phyloP scores from a whole-genome alignment of 1,140 invertebrate species.

The Solenopsis invicta region DNA sequence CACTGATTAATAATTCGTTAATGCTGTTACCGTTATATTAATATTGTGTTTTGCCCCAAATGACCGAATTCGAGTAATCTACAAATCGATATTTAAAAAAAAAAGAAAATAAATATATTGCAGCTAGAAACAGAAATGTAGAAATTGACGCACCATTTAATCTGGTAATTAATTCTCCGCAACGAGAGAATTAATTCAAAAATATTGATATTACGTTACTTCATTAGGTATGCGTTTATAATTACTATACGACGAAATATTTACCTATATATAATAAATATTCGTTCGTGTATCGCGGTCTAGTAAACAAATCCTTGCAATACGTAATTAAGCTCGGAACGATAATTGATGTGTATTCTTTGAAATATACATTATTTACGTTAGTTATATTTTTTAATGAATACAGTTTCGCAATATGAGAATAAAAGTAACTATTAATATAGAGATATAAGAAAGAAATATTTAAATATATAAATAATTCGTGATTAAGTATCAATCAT shows the following conservation, averaged over 20 bases:
- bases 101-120: conserved; percentile 16
- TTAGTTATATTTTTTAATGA: not conserved
- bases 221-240: conserved; percentile 17
- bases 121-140: not conserved
- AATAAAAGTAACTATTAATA: not conserved
- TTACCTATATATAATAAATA: conserved; percentile 35
- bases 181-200: conserved; percentile 14
- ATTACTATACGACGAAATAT: conserved; percentile 47
- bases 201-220: conserved; percentile 30
- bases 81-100: not conserved
- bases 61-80: not conserved
- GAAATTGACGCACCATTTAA: conserved; percentile 17
- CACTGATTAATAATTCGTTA: conserved; percentile 4
- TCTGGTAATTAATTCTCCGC: conserved; percentile 6
- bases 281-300: not conserved
- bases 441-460: no score
- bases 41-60: not conserved
- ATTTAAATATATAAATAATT: not conserved
- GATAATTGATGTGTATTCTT: not conserved
- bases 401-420: not conserved
- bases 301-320: conserved; percentile 9
- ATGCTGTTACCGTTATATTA: conserved; percentile 6
- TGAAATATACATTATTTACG: conserved; percentile 5
- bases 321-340: conserved; percentile 17
- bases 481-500: conserved; percentile 3